phyloP scores from a whole-genome alignment of 2,888 invertebrate genomes.

The Stictocephala bisonia region DNA sequence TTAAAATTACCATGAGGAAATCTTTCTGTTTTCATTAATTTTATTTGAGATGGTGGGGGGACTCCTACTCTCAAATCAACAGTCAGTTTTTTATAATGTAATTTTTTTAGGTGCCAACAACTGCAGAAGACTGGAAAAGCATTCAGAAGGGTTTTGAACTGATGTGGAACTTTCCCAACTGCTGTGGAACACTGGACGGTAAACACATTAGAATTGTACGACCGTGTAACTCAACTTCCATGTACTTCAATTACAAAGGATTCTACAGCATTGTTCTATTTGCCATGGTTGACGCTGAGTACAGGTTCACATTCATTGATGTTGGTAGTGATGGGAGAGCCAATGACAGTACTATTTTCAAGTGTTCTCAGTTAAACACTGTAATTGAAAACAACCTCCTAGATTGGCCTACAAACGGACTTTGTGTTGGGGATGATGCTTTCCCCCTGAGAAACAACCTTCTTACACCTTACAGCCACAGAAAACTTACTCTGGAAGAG shows the following conservation, averaged over 20 bases:
- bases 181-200: conserved; percentile 56
- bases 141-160: background rate
- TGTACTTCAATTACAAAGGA: conserved; percentile 58
- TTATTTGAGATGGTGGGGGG: too few species aligned
- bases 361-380: conserved; percentile 21
- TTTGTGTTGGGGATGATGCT: conserved; percentile 53
- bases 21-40: too few species aligned
- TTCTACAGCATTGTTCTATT: conserved; percentile 57
- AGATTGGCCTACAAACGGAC: background rate
- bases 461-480: conserved; percentile 50
- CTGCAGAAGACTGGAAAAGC: background rate
- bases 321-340: conserved; percentile 53
- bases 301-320: conserved; percentile 53
- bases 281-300: conserved; percentile 56
- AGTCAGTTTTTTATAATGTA: conserved; percentile 1
- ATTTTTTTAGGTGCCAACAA: conserved; percentile 4
- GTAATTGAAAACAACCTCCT: conserved; percentile 47
- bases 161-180: background rate
- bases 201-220: conserved; percentile 57
- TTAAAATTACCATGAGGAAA: too few species aligned
- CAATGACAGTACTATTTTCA: conserved; percentile 54
- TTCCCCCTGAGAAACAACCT: conserved; percentile 53
- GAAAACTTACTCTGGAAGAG: background rate
- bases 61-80: too few species aligned
- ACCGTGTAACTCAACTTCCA: conserved; percentile 54